phyloP scores from a whole-genome alignment of 2,888 invertebrate species.

The Drosophila hawaiiensis region DNA sequence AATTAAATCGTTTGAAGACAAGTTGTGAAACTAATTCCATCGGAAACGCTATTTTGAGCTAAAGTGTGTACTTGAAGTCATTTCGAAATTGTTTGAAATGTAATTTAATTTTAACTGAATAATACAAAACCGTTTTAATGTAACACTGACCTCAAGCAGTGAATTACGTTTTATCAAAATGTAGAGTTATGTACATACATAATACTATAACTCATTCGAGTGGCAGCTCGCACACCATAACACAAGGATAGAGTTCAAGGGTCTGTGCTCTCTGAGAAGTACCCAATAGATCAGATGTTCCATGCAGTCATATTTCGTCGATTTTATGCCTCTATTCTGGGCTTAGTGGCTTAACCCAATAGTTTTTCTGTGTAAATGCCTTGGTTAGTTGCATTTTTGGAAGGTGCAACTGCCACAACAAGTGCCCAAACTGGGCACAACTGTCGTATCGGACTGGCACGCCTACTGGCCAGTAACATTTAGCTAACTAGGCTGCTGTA shows the following conservation, averaged over 20 bases:
- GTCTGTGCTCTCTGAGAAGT: not conserved
- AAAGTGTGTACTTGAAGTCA: not conserved
- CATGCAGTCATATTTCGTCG: not conserved
- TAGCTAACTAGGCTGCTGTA: slow-evolving; percentile 53
- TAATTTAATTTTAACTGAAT: not conserved
- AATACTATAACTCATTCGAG: not conserved
- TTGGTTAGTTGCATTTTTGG: not conserved
- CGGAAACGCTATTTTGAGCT: not conserved
- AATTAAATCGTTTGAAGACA: not conserved
- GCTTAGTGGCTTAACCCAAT: not conserved
- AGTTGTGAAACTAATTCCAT: not conserved
- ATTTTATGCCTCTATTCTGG: not conserved
- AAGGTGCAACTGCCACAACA: slow-evolving; percentile 16
- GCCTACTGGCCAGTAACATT: slow-evolving; percentile 51
- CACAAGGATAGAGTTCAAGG: not conserved
- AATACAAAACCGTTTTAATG: not conserved
- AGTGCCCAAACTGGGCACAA: not conserved
- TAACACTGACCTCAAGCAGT: not conserved
- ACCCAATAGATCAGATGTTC: not conserved
- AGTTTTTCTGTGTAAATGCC: not conserved
- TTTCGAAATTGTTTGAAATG: not conserved
- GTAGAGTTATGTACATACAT: not conserved
- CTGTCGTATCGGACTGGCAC: slow-evolving; percentile 27
- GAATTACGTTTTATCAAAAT: not conserved
- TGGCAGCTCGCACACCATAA: not conserved